These are phyloP conservation scores for Azemiops feae DNA, from an alignment of 2,113 vertebrate genomes.

Conservation along the genomic window DNA sequence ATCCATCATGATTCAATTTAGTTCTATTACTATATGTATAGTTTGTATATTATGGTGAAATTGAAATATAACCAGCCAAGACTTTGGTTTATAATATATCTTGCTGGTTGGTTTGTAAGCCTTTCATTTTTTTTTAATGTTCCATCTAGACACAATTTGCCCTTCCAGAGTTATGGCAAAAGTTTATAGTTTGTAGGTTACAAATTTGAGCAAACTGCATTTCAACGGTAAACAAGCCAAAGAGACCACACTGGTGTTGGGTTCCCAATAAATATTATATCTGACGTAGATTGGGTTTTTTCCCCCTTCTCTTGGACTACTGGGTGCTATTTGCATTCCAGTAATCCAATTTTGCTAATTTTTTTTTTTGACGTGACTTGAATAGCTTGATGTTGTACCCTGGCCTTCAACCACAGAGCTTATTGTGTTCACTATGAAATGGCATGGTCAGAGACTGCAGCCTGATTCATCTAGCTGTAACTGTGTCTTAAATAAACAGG, in stretches of 20 bases:
- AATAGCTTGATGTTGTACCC: constrained; percentile 33
- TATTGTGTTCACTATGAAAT: constrained; percentile 38
- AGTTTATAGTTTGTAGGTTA: constrained; percentile 50
- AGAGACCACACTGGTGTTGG: constrained; percentile 55
- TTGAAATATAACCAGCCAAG: not conserved
- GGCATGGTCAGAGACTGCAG: constrained; percentile 19
- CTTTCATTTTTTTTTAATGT: constrained; percentile 26
- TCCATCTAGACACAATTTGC: constrained; percentile 26
- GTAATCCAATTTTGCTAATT: constrained; percentile 38
- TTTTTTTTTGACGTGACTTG: constrained; percentile 36
- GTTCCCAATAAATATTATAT: constrained; percentile 72
- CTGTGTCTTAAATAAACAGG: not conserved
- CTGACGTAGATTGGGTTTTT: constrained; percentile 69
- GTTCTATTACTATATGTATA: not conserved
- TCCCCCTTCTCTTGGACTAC: constrained; percentile 44
- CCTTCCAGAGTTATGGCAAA: constrained; percentile 38
- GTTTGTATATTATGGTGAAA: constrained; percentile 3
- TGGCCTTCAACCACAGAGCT: constrained; percentile 7
- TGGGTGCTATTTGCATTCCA: constrained; percentile 51
- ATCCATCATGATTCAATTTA: not conserved
- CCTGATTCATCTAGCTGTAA: constrained; percentile 26
- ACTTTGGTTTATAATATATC: not conserved
- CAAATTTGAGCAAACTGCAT: constrained; percentile 59
- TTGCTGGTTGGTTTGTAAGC: constrained; percentile 27
- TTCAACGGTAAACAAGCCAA: constrained; percentile 64